Evolutionary conservation across 2,888 invertebrate species (phyloP).

Genomic region (Ptycholaimellus sp.): DNA sequence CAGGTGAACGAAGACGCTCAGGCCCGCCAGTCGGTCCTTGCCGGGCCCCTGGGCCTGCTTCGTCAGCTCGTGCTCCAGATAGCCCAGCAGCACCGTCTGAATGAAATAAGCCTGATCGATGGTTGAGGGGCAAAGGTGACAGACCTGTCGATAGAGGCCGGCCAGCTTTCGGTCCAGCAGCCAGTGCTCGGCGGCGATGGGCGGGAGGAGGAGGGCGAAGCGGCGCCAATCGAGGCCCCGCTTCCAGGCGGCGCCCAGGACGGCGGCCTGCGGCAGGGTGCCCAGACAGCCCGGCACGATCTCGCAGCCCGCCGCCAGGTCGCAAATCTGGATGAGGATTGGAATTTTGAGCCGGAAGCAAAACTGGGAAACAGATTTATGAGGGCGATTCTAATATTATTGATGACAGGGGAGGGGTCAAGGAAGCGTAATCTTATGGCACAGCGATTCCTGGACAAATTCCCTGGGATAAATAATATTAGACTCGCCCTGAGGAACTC

Average conservation of each 20-base stretch:
- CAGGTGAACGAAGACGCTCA: constrained; percentile 29
- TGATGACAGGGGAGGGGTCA: too few species aligned
- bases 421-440: too few species aligned
- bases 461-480: too few species aligned
- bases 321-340: constrained; percentile 12
- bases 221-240: constrained; percentile 11
- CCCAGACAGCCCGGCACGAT: constrained; percentile 18
- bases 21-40: too few species aligned
- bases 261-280: constrained; percentile 14
- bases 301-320: constrained; percentile 18
- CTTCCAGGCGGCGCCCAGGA: constrained; percentile 17
- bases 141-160: constrained; percentile 11
- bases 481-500: too few species aligned
- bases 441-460: too few species aligned
- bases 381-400: too few species aligned
- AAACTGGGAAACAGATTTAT: too few species aligned
- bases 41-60: constrained; percentile 10
- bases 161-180: constrained; percentile 8
- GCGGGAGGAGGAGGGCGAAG: constrained; percentile 15
- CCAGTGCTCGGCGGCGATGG: constrained; percentile 17
- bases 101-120: not conserved
- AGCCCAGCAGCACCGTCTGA: constrained; percentile 15
- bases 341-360: not conserved
- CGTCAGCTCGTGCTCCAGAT: constrained; percentile 18
- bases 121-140: not conserved